Evolutionary conservation across 1,140 invertebrate genomes (phyloP), one percentile per base, ranked within the genome.

Genomic region (Drosophila pruinosa): DNA sequence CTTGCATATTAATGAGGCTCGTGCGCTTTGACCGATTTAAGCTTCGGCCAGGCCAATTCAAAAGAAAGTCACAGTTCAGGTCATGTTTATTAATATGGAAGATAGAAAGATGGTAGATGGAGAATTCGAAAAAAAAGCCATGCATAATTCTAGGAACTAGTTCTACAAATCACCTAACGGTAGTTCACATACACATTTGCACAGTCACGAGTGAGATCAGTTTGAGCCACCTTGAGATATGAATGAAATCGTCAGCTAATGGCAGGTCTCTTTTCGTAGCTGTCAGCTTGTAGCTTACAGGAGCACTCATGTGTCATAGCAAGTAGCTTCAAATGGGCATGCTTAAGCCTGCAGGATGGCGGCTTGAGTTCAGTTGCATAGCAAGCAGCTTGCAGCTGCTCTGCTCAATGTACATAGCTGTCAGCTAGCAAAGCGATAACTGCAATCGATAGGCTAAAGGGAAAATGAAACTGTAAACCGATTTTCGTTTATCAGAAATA

Each of bases 1-100:
- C 39, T 72, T 28, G 62, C 15, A 64, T 69, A 57, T 64, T 72
- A 78, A 79, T 75, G 58, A 63, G 53, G 38, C 65, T 53, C 54
- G 53, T 79, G 72, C 72, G 65, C 64, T 64, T 85, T 85, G 79
- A 82, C 79, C 79, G 75, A 82, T 75, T 82, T 61, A 54, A 71
- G 38, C 43, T 22, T 17, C 12, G 61, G 19, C n/a, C 34, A 61
- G 28, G 45, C 12, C n/a, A 14, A 53, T 4, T 7, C 24, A 12
- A 62, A 62, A 63, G 52, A 72, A 76, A 62, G 63, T n/a, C 31
- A 34, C 12, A 31, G 19, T 34, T 31, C 28, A 3, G 59, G 59
- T 67, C 54, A 58, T 50, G 53, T 48, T 39, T 58, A 58, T 58
- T 50, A 48, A 67, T 58, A 28, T 3, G 17, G 12, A 19, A 4